These are phyloP conservation scores for Watsonalla cultraria DNA, from an alignment of 2,888 invertebrate species.

Conservation along the genomic window DNA sequence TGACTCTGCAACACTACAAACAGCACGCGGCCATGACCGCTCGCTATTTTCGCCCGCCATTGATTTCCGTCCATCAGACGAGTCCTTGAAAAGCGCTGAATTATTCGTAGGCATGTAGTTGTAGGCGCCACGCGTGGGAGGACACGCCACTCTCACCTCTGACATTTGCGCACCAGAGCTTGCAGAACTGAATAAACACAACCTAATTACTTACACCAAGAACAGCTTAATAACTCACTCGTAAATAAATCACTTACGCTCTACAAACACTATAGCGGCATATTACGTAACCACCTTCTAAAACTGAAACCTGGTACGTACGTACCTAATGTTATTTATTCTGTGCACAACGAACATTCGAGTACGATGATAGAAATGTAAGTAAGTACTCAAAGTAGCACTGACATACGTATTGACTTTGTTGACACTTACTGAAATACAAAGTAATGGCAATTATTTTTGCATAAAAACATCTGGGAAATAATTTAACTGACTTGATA, in stretches of 20 bases:
- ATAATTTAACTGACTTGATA: no score
- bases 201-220: background rate
- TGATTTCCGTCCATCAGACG: conserved; percentile 12
- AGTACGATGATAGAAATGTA: no score
- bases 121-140: conserved; percentile 3
- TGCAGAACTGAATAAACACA: background rate
- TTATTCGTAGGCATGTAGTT: conserved; percentile 16
- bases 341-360: no score
- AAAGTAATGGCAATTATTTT: no score
- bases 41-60: conserved; percentile 17
- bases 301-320: no score
- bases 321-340: no score
- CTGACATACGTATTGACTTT: no score
- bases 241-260: background rate
- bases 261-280: no score
- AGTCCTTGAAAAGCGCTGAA: conserved; percentile 22
- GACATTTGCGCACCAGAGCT: conserved; percentile 10
- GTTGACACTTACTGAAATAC: no score
- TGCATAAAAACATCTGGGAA: no score
- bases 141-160: conserved; percentile 13
- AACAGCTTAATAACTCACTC: background rate
- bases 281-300: no score
- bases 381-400: no score
- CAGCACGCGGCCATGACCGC: background rate
- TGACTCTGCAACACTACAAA: background rate